These are phyloP conservation scores for Torymus texanus DNA, from an alignment of 2,888 invertebrate species.

Conservation along the genomic window DNA sequence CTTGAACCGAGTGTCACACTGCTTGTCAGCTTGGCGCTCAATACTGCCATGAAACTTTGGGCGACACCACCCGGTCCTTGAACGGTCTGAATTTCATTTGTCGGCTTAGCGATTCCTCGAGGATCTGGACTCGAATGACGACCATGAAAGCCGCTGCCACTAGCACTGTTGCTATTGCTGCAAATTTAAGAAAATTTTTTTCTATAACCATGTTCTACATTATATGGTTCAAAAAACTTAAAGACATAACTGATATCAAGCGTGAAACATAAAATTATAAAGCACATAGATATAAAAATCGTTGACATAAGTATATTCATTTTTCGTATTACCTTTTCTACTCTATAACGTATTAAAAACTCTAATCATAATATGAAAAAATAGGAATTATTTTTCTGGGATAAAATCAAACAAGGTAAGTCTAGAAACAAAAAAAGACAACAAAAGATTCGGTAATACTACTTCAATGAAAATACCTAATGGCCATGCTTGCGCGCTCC, in stretches of 20 bases:
- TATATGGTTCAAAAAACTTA: too few species aligned
- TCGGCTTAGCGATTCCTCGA: constrained; percentile 8
- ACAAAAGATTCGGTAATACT: constrained; percentile 42
- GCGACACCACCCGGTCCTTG: constrained; percentile 79
- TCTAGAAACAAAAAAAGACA: constrained; percentile 6
- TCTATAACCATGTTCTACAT: background rate
- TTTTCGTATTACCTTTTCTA: too few species aligned
- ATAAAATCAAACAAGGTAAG: background rate
- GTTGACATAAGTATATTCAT: too few species aligned
- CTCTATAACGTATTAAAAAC: too few species aligned
- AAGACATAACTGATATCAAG: too few species aligned
- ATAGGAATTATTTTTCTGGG: too few species aligned
- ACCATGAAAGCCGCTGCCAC: constrained; percentile 50
- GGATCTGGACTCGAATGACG: constrained; percentile 56
- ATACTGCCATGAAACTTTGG: constrained; percentile 81
- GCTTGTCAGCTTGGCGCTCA: constrained; percentile 81
- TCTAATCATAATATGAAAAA: too few species aligned
- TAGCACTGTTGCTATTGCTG: background rate
- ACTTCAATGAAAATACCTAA: constrained; percentile 41
- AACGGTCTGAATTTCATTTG: constrained; percentile 53
- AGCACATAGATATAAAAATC: too few species aligned
- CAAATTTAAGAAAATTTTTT: background rate
- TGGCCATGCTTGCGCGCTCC: constrained; percentile 63
- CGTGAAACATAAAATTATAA: too few species aligned
- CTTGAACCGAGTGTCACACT: constrained; percentile 59